phyloP scores from a whole-genome alignment of 2,113 vertebrate genomes.

The Mungos mungo region DNA sequence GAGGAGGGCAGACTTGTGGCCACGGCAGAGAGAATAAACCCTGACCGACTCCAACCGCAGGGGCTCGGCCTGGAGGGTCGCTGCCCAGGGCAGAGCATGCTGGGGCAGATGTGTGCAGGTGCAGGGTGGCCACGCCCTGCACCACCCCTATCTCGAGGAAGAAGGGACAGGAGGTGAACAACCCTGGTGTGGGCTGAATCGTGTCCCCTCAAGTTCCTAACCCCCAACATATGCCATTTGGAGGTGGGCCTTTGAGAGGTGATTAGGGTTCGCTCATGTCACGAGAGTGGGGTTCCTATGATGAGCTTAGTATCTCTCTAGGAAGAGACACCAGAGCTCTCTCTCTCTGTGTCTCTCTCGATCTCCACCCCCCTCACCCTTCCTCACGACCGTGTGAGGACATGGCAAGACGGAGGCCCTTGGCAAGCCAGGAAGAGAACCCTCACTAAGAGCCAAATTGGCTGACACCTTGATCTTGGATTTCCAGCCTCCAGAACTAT shows the following conservation, averaged over 20 bases:
- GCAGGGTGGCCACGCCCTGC: fast-evolving
- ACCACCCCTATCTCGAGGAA: not conserved
- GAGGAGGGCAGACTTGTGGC: too few relatives aligned
- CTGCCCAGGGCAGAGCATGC: not conserved
- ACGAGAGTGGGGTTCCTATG: not conserved
- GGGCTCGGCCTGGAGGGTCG: not conserved
- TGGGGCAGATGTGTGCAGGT: not conserved
- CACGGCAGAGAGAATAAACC: not conserved
- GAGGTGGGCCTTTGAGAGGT: not conserved
- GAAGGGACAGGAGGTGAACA: not conserved
- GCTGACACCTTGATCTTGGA: not conserved
- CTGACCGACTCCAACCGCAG: not conserved
- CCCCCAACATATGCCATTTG: not conserved
- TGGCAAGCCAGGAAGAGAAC: not conserved
- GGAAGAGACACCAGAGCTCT: not conserved
- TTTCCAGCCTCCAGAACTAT: not conserved
- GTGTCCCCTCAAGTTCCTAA: not conserved
- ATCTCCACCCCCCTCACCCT: not conserved
- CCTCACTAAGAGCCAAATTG: not conserved
- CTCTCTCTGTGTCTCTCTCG: too few relatives aligned
- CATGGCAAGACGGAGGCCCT: not conserved
- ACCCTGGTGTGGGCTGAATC: not conserved
- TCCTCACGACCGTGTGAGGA: not conserved
- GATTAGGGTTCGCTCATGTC: not conserved
- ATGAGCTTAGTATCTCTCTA: not conserved